Evolutionary conservation across 2,888 invertebrate genomes (phyloP), one percentile per base, ranked within the genome.

Genomic region (Orchesella flavescens): DNA sequence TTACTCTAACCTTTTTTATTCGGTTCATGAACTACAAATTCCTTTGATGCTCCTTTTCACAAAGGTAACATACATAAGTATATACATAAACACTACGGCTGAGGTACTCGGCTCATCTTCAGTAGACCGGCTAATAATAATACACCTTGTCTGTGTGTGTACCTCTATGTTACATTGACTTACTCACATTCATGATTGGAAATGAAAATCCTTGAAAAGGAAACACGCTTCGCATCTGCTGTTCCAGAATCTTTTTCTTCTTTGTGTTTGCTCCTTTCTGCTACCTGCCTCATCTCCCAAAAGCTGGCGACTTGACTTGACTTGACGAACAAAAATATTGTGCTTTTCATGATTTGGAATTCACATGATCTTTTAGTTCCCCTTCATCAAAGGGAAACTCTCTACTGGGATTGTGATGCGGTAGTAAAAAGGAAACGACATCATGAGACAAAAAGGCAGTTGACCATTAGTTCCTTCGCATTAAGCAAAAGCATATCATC

Each of bases 211-310:
- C 24, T 61, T 61, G 61, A 61, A 61, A 61, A 61, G 61, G 61
- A 61, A 23, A 61, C 61, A 61, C 61, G 61, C 61, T 61, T 61
- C 61, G 24, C 61, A 61, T 61, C 61, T 61, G 61, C 61, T 61
- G 13, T 24, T n/a, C 19, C 13, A 24, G 24, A 10, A n/a, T 12
- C 9, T 53, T n/a, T 9, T 23, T 61, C 10, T 24, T 61, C 21
- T 10, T 24, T 59, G 59, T 7, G 21, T 59, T 59, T 21, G 59
- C 19, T 59, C 59, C 19, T n/a, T n/a, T n/a, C n/a, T n/a, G n/a
- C 34, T 34, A 34, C 34, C 34, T 34, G 34, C 34, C 34, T 34
- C n/a, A n/a, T n/a, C n/a, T n/a, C n/a, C n/a, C n/a, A n/a, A n/a
- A n/a, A n/a, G n/a, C n/a, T 7, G 61, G 13, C 12, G 61, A 61